These are phyloP conservation scores for Lepidurus arcticus DNA, from an alignment of 1,140 invertebrate species.

Conservation along the genomic window DNA sequence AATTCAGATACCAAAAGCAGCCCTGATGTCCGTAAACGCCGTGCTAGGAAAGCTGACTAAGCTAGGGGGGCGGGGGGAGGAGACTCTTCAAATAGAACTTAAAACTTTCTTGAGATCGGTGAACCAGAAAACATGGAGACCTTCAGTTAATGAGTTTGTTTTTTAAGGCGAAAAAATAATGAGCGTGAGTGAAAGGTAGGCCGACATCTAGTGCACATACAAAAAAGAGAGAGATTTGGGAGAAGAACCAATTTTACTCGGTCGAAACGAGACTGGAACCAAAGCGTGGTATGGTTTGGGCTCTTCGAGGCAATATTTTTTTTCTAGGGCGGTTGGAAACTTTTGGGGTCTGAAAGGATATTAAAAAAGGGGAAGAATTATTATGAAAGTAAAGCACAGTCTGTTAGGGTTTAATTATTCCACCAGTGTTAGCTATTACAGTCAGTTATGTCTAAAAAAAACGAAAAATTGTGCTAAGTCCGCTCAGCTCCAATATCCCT, in stretches of 20 bases:
- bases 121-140: neutral
- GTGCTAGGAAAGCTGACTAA: slow-evolving; percentile 32
- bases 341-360: neutral
- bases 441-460: too few relatives aligned
- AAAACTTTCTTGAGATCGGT: neutral
- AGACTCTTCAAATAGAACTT: too few relatives aligned
- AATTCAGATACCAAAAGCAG: slow-evolving; percentile 4
- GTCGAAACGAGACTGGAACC: neutral
- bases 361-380: neutral
- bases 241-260: too few relatives aligned
- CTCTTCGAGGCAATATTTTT: neutral
- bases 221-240: neutral
- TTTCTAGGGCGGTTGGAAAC: neutral
- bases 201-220: slow-evolving; percentile 5
- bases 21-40: slow-evolving; percentile 31
- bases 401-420: too few relatives aligned
- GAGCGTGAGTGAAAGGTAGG: neutral
- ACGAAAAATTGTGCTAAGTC: too few relatives aligned
- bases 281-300: neutral
- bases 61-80: too few relatives aligned
- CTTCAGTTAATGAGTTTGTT: slow-evolving; percentile 1
- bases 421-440: too few relatives aligned
- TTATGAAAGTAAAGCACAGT: too few relatives aligned
- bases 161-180: neutral
- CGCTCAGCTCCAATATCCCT: too few relatives aligned